A percentile compares a stretch with the other conserved stretches of the same genome.
These are phyloP conservation scores for Caenorhabditis briggsae DNA, from an alignment of 1,140 invertebrate species.

Conservation along the genomic window DNA sequence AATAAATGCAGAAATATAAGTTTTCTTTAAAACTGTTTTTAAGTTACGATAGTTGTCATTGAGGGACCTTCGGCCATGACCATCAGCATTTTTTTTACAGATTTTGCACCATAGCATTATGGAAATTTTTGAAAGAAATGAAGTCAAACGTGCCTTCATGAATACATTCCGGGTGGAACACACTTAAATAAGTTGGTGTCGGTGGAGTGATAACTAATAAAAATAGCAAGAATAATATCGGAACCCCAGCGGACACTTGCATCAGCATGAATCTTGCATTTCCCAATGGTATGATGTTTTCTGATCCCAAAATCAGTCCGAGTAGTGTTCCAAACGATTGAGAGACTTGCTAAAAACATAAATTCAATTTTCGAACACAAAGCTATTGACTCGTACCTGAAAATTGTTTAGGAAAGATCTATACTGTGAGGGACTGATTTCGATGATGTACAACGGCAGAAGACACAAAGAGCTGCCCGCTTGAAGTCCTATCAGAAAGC, in stretches of 20 bases:
- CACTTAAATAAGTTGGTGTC: slow-evolving; percentile 19
- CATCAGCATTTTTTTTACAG: too few relatives aligned
- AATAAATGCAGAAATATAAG: too few relatives aligned
- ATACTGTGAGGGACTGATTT: slow-evolving; percentile 64
- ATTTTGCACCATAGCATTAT: too few relatives aligned
- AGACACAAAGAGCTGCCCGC: slow-evolving; percentile 65
- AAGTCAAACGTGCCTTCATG: neutral
- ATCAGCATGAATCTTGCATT: slow-evolving; percentile 62
- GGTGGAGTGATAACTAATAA: slow-evolving; percentile 53
- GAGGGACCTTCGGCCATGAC: too few relatives aligned
- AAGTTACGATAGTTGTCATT: too few relatives aligned
- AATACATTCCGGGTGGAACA: slow-evolving; percentile 20
- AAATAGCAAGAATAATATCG: slow-evolving; percentile 59
- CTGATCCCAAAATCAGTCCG: slow-evolving; percentile 65
- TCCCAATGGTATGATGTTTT: slow-evolving; percentile 61
- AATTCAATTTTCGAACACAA: neutral
- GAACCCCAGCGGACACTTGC: slow-evolving; percentile 64
- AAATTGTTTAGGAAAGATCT: slow-evolving; percentile 65
- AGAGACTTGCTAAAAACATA: slow-evolving; percentile 66
- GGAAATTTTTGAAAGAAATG: neutral
- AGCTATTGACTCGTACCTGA: slow-evolving; percentile 52
- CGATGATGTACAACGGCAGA: slow-evolving; percentile 67
- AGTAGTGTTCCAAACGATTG: slow-evolving; percentile 64
- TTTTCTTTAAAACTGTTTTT: too few relatives aligned
- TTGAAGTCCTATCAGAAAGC: slow-evolving; percentile 66